These are phyloP conservation scores for Epirrhoe alternata DNA, from an alignment of 2,888 invertebrate genomes.

Conservation along the genomic window DNA sequence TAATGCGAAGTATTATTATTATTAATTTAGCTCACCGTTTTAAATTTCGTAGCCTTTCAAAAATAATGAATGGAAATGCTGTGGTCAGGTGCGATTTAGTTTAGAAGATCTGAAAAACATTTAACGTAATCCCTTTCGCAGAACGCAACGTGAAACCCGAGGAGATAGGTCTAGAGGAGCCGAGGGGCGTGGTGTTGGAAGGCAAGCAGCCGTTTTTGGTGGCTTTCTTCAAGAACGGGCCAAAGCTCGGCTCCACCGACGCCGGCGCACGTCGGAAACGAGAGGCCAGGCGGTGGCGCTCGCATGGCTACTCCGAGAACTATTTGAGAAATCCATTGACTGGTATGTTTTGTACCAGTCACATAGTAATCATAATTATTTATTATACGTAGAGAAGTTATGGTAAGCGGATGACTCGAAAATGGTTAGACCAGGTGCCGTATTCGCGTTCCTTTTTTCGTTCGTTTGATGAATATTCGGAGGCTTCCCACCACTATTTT, in stretches of 20 bases:
- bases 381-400: no score
- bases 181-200: constrained; percentile 86
- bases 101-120: not conserved
- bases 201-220: constrained; percentile 97
- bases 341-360: constrained; percentile 62
- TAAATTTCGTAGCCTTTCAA: not conserved
- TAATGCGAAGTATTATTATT: not conserved
- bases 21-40: not conserved
- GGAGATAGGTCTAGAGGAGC: constrained; percentile 92
- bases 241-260: constrained; percentile 79
- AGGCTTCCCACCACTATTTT: no score
- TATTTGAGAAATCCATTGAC: constrained; percentile 84
- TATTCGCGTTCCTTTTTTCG: no score
- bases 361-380: no score
- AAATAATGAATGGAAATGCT: not conserved
- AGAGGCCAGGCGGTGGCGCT: constrained; percentile 84
- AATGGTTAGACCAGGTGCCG: no score
- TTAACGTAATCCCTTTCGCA: constrained; percentile 48
- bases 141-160: constrained; percentile 93
- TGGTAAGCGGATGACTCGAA: no score
- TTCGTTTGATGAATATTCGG: no score
- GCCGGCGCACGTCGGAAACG: constrained; percentile 84
- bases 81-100: not conserved
- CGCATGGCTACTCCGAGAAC: constrained; percentile 80
- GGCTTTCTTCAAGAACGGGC: constrained; percentile 91